Evolutionary conservation across 1,140 invertebrate species (phyloP), one percentile per base, ranked within the genome.

Genomic region (Hycleus cichorii): DNA sequence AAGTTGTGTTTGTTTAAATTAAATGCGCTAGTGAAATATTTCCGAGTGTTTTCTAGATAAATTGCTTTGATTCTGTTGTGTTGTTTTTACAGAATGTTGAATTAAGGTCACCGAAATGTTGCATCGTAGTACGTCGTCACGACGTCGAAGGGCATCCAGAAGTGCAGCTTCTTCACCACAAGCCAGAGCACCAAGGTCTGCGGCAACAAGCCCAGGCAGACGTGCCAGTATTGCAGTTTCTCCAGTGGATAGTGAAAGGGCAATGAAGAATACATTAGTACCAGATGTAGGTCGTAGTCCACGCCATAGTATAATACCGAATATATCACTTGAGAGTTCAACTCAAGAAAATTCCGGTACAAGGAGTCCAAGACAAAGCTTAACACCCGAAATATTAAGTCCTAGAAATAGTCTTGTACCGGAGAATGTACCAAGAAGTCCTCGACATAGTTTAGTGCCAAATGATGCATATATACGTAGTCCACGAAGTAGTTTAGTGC

Each of bases 121-220:
- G 54, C 78, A 83, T 64, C 77, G 84, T 63, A 81, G 78, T 65
- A 80, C 83, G 53, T 86, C 84, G 32, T 86, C 83, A n/a, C 75
- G 84, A 39, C 75, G 84, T 43, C 78, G 83, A 47, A 77, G 82
- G 8, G 74, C 83, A 44, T 79, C 83, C 43, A 84, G 84, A 18
- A 76, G 83, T 42, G 84, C 80, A 65, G 80, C 83, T 4, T 83
- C 82, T 2, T 82, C 82, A 2, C 81, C 82, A 1, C 82, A 83
- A 61, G 76, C 76, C 2, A 69, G 75, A 43, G 53, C 74, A n/a
- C 75, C 63, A 64, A 73, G 55, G 59, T 77, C 74, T 57, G 63
- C 78, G 25, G 77, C 76, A 6, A 71, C 69, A 8, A 76, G 67
- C 65, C 76, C 57, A 75, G 67, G 57, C 64, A 74, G 57, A 62